phyloP scores from a whole-genome alignment of 2,888 invertebrate genomes.

The Diaphora mendica region DNA sequence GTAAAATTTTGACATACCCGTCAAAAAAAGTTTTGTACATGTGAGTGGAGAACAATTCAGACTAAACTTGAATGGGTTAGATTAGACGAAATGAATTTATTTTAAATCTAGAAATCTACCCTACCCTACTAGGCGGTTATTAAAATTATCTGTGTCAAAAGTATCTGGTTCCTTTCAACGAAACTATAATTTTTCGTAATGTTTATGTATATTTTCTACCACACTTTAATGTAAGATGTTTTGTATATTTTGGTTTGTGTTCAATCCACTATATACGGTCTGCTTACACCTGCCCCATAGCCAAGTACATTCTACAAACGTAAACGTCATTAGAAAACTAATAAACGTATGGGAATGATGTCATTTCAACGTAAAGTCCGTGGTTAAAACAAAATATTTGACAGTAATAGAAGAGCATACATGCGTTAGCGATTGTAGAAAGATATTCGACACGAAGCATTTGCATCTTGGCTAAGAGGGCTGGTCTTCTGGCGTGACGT shows the following conservation, averaged over 20 bases:
- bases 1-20: not conserved
- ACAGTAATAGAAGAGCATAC: too few species aligned
- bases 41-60: not conserved
- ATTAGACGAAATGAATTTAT: not conserved
- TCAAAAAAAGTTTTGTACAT: too few species aligned
- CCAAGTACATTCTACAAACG: too few species aligned
- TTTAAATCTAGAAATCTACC: not conserved
- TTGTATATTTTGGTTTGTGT: slow-evolving; percentile 70
- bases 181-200: slow-evolving; percentile 53
- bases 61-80: too few species aligned
- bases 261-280: slow-evolving; percentile 56
- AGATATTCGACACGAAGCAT: too few species aligned
- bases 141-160: too few species aligned
- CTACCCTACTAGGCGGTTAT: not conserved
- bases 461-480: too few species aligned
- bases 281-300: slow-evolving; percentile 17
- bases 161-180: slow-evolving; percentile 63
- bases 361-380: too few species aligned
- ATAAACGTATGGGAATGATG: too few species aligned
- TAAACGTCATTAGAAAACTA: too few species aligned
- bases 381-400: too few species aligned
- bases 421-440: too few species aligned
- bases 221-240: slow-evolving; percentile 62
- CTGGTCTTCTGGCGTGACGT: slow-evolving; percentile 24
- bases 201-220: slow-evolving; percentile 59